Percentiles rank a stretch among this genome's conserved stretches.
Conservation (phyloP, 1,140 invertebrate genomes). For the Rhagoletis zephyria region DNA sequence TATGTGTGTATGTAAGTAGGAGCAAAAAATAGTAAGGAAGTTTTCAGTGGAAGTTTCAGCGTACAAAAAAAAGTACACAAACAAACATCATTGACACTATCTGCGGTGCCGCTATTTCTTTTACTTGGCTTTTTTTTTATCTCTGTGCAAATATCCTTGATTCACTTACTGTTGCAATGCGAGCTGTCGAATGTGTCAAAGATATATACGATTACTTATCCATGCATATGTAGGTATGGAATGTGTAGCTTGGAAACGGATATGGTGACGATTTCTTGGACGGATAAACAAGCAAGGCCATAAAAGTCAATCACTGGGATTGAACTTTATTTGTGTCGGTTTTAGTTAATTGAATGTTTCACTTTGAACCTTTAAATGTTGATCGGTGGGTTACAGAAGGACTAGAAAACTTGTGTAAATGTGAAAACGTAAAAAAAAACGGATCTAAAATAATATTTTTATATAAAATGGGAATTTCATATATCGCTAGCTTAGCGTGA, state of each 20-base stretch:
- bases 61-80: background rate
- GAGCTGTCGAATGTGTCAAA: slow-evolving; percentile 30
- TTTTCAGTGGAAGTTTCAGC: background rate
- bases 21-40: background rate
- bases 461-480: too few species aligned
- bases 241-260: background rate
- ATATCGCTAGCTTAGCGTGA: too few species aligned
- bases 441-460: too few species aligned
- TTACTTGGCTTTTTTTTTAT: slow-evolving; percentile 2
- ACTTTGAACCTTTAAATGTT: background rate
- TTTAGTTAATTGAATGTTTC: slow-evolving; percentile 40
- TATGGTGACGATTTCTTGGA: slow-evolving; percentile 3
- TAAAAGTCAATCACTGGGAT: slow-evolving; percentile 40
- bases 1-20: background rate
- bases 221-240: background rate
- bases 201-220: background rate
- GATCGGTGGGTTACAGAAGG: background rate
- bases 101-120: background rate
- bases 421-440: too few species aligned
- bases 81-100: slow-evolving; percentile 6
- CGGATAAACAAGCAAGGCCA: background rate
- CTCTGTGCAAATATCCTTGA: background rate
- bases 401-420: background rate
- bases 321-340: slow-evolving; percentile 29
- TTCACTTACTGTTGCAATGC: background rate